A percentile compares a stretch with the other conserved stretches of the same genome.
These are phyloP conservation scores for Glaucomys volans DNA, from an alignment of 2,113 vertebrate species.

Conservation along the genomic window DNA sequence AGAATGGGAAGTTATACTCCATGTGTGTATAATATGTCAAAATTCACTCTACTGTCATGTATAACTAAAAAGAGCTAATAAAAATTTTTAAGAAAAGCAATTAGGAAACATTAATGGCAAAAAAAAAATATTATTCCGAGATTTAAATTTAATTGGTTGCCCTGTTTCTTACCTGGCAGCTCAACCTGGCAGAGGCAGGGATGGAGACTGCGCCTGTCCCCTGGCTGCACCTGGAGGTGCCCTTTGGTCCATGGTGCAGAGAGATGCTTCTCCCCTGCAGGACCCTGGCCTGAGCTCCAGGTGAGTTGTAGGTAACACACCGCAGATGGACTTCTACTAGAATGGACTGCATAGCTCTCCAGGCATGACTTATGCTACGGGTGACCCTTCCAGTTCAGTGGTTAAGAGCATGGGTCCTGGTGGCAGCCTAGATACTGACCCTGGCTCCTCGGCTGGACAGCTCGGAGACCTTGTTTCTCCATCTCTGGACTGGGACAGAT, in stretches of 20 bases:
- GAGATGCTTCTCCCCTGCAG: not conserved
- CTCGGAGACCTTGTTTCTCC: not conserved
- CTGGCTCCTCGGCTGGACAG: not conserved
- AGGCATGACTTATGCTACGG: not conserved
- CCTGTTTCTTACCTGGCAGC: not conserved
- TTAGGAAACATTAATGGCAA: too few species aligned
- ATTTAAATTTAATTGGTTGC: not conserved
- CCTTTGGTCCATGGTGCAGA: fast-evolving
- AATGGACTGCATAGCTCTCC: not conserved
- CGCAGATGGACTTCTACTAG: not conserved
- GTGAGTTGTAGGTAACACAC: fast-evolving
- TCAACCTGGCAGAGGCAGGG: not conserved
- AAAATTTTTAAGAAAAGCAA: too few species aligned
- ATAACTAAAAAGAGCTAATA: too few species aligned
- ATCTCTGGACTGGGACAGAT: not conserved
- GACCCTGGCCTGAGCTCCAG: not conserved
- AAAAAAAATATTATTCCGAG: not conserved
- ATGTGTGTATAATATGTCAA: too few species aligned
- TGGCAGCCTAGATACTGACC: not conserved
- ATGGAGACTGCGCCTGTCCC: not conserved
- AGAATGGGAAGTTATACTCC: too few species aligned
- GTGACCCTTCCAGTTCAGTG: not conserved
- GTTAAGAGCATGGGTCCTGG: not conserved
- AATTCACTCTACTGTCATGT: too few species aligned
- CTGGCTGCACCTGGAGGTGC: not conserved